Evolutionary conservation across 2,113 vertebrate species (phyloP), one percentile per base, ranked within the genome.

Genomic region (Rhabdornis inornatus): DNA sequence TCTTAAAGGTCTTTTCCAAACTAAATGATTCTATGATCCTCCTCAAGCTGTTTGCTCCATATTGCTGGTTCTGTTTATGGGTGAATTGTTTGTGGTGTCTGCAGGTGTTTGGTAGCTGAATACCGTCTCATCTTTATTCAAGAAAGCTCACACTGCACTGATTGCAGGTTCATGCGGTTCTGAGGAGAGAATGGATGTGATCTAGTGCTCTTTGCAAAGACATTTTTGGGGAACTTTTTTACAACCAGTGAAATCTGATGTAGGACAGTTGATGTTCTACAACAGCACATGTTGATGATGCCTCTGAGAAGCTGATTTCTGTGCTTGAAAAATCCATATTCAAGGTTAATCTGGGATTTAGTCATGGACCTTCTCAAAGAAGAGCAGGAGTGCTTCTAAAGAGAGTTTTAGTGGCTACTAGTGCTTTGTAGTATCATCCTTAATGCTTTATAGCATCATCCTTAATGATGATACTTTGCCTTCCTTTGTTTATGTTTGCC

Each of bases 91-190:
- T 84, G 79, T 74, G 60, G 52, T 64, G n/a, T 82, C 52, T 94
- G 71, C 90, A 88, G 84, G 60, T 87, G 68, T 37, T 90, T 10
- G 1, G 80, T 90, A 69, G 40, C 44, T 78, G 59, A 66, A 52
- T 30, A 15, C n/a, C 25, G 14, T 21, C 77, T 96, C 68, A 95
- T 92, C 57, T 89, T 94, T 82, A 94, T 93, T 79, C 83, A 74
- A 33, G 79, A 82, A 90, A 90, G 44, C 66, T 87, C 70, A 11
- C 23, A 23, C 18, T 70, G 44, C 52, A 50, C 87, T 89, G 86
- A 90, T 90, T 92, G 69, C 80, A 75, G 42, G 25, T 71, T 89
- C 44, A 6, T 2, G 1, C 81, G 64, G 31, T 53, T 76, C 52
- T 81, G 56, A 49, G 68, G 50, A 31, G 69, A 82, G 60, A 68